These are phyloP conservation scores for Agelastica alni DNA, from an alignment of 2,888 invertebrate species.

Conservation along the genomic window DNA sequence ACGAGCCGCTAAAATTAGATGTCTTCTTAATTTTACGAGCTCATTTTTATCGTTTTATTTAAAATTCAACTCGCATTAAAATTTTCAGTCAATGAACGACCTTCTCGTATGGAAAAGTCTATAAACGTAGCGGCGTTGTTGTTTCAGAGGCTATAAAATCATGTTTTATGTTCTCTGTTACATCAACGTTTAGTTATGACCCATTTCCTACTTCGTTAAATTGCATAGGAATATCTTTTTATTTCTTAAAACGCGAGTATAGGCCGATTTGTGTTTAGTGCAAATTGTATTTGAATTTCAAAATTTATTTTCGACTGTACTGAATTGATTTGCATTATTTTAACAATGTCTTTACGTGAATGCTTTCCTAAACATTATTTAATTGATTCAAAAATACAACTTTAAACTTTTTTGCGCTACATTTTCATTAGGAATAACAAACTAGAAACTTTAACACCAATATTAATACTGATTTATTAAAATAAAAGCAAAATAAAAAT, in stretches of 20 bases:
- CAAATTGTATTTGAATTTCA: too few species aligned
- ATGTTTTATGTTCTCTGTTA: constrained; percentile 54
- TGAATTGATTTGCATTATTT: too few species aligned
- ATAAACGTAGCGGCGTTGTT: constrained; percentile 40
- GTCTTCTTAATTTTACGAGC: constrained; percentile 23
- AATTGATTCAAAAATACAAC: too few species aligned
- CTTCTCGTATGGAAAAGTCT: constrained; percentile 41
- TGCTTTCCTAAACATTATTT: too few species aligned
- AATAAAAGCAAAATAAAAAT: too few species aligned
- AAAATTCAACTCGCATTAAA: constrained; percentile 33
- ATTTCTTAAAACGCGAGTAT: constrained; percentile 7
- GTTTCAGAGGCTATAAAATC: constrained; percentile 54
- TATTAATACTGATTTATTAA: too few species aligned
- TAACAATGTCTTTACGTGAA: too few species aligned
- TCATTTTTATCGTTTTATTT: constrained; percentile 43
- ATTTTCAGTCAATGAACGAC: constrained; percentile 57
- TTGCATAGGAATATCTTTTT: constrained; percentile 26
- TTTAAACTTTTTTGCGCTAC: too few species aligned
- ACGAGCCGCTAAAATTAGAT: constrained; percentile 2
- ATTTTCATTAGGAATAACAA: too few species aligned
- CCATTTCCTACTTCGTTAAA: constrained; percentile 42
- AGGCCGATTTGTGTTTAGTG: constrained; percentile 11
- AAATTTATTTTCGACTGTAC: too few species aligned
- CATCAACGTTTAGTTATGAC: constrained; percentile 51
- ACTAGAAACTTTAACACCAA: too few species aligned